Conservation (phyloP, 1,140 invertebrate genomes). For the Euborellia annulipes region DNA sequence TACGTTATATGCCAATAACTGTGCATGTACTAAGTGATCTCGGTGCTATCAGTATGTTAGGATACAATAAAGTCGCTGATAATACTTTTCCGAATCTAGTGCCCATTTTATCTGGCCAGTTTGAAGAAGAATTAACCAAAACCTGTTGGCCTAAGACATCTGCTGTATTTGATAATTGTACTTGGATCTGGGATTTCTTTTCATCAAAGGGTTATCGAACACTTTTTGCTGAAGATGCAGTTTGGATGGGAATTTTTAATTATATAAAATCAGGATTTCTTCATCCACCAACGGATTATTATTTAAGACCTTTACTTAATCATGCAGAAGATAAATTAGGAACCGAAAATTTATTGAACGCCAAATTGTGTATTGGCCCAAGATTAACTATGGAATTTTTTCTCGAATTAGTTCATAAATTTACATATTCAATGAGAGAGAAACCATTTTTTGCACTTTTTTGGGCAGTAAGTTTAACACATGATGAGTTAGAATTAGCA, state of each 20-base stretch:
- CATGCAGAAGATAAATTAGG: slow-evolving; percentile 30
- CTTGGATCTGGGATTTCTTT: slow-evolving; percentile 39
- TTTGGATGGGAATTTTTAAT: slow-evolving; percentile 37
- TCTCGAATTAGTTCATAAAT: slow-evolving; percentile 17
- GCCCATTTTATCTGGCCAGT: slow-evolving; percentile 49
- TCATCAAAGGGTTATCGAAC: slow-evolving; percentile 34
- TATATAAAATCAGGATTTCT: slow-evolving; percentile 37
- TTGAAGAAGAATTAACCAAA: slow-evolving; percentile 38
- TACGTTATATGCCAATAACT: slow-evolving; percentile 63
- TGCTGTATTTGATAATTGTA: slow-evolving; percentile 39
- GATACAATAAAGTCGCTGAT: slow-evolving; percentile 69
- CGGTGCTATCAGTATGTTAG: slow-evolving; percentile 48
- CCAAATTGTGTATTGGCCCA: slow-evolving; percentile 34
- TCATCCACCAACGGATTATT: slow-evolving; percentile 38
- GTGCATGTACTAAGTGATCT: slow-evolving; percentile 31
- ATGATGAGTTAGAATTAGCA: slow-evolving; percentile 32
- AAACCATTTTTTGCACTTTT: slow-evolving; percentile 30
- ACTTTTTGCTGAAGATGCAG: slow-evolving; percentile 37
- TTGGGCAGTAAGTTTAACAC: slow-evolving; percentile 33
- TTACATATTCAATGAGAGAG: slow-evolving; percentile 10
- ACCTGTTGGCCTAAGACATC: slow-evolving; percentile 35
- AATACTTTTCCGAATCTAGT: slow-evolving; percentile 73
- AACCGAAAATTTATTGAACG: slow-evolving; percentile 29
- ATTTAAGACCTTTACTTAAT: slow-evolving; percentile 32
- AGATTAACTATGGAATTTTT: slow-evolving; percentile 23